Conservation (phyloP, 2,888 invertebrate genomes). For the Geophilus truncorum region DNA sequence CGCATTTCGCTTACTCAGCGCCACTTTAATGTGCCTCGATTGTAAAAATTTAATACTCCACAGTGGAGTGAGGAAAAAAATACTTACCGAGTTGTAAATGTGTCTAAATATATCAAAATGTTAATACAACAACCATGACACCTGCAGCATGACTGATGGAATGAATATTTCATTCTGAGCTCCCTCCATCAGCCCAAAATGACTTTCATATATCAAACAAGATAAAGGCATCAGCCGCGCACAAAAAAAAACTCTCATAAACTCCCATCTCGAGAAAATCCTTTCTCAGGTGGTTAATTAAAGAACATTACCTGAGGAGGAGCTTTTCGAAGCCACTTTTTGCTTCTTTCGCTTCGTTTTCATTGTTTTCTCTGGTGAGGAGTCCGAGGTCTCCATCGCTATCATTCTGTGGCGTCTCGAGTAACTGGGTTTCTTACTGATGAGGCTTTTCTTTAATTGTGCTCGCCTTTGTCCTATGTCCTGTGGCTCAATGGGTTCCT, state of each 20-base stretch:
- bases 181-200: background rate
- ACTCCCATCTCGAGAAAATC: background rate
- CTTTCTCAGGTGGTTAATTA: background rate
- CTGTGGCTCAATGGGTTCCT: background rate
- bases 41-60: too few species aligned
- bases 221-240: background rate
- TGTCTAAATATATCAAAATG: background rate
- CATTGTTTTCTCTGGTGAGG: background rate
- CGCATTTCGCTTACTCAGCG: too few species aligned
- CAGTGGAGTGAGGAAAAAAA: background rate
- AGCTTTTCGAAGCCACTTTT: background rate
- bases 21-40: too few species aligned
- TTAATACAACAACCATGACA: background rate
- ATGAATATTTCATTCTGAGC: background rate
- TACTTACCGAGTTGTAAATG: background rate
- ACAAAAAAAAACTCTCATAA: background rate
- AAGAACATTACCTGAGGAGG: background rate
- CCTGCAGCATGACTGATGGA: background rate
- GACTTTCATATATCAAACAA: background rate
- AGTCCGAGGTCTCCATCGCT: background rate
- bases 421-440: background rate
- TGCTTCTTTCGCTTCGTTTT: background rate
- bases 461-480: background rate
- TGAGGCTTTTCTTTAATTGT: background rate
- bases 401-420: background rate